phyloP scores from a whole-genome alignment of 2,113 vertebrate genomes.

The Xiphophorus maculatus region DNA sequence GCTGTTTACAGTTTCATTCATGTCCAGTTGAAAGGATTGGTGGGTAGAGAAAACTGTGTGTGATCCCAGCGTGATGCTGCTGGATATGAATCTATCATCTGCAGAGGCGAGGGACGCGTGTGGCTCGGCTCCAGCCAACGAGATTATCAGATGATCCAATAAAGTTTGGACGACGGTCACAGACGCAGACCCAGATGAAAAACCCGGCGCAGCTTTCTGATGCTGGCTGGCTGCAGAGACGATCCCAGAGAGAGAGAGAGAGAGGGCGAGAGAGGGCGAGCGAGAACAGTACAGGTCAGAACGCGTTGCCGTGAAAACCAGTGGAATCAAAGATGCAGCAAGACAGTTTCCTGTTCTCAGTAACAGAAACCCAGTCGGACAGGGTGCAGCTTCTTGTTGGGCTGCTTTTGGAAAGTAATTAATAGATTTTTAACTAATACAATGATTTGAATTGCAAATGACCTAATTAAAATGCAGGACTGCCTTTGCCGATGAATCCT shows the following conservation, averaged over 20 bases:
- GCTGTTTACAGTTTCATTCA: conserved; percentile 8
- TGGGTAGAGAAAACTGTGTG: not conserved
- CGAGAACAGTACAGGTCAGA: conserved; percentile 45
- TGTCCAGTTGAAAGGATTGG: conserved; percentile 17
- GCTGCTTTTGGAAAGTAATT: not conserved
- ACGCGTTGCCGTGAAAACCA: conserved; percentile 49
- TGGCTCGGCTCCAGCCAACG: conserved; percentile 39
- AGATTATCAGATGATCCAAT: conserved; percentile 66
- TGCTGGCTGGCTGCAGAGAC: conserved; percentile 16
- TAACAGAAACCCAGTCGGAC: not conserved
- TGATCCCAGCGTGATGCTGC: conserved; percentile 21
- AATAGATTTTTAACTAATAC: not conserved
- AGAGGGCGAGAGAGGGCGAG: not conserved
- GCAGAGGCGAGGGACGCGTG: conserved; percentile 10
- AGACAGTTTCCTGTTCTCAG: not conserved
- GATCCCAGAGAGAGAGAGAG: not conserved
- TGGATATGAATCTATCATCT: conserved; percentile 40
- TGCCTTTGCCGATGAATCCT: not conserved
- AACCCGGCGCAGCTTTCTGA: conserved; percentile 18
- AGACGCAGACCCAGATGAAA: conserved; percentile 42
- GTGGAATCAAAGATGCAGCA: conserved; percentile 8
- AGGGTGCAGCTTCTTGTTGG: not conserved
- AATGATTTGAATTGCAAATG: conserved; percentile 1
- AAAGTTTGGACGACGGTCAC: conserved; percentile 45
- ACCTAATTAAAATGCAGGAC: not conserved